Evolutionary conservation across 2,113 vertebrate genomes (phyloP).

Genomic region (Clarias magur): DNA sequence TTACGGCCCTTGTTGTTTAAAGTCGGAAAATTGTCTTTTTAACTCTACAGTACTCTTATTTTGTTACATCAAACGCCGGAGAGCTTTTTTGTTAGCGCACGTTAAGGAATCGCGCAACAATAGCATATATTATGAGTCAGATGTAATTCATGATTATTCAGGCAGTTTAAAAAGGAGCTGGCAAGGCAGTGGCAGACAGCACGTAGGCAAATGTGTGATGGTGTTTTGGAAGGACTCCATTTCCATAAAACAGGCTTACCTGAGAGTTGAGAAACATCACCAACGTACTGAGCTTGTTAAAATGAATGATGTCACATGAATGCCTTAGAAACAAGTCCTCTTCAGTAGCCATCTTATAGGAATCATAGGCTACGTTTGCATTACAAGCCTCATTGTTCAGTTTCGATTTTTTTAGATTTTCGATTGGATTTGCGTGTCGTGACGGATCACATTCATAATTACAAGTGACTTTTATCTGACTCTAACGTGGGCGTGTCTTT

Average conservation of each 20-base stretch:
- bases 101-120: conserved; percentile 20
- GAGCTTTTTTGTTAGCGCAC: conserved; percentile 14
- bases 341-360: neutral
- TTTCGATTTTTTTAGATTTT: too few relatives aligned
- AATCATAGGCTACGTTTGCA: too few relatives aligned
- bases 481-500: too few relatives aligned
- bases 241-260: neutral
- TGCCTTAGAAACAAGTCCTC: neutral
- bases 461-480: too few relatives aligned
- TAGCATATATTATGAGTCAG: conserved; percentile 34
- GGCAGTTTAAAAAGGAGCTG: conserved; percentile 22
- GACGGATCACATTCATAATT: too few relatives aligned
- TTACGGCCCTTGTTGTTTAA: neutral
- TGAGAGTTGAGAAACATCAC: neutral
- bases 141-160: conserved; percentile 43
- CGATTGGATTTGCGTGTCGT: too few relatives aligned
- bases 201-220: conserved; percentile 30
- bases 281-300: neutral
- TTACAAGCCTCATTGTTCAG: too few relatives aligned
- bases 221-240: conserved; percentile 33
- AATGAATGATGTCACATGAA: neutral
- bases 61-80: neutral
- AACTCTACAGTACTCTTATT: neutral
- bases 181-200: conserved; percentile 33
- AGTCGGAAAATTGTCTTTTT: neutral